Percentiles rank a stretch among this genome's conserved stretches.
phyloP scores from a whole-genome alignment of 2,113 vertebrate species.

The Dermatemys mawii region DNA sequence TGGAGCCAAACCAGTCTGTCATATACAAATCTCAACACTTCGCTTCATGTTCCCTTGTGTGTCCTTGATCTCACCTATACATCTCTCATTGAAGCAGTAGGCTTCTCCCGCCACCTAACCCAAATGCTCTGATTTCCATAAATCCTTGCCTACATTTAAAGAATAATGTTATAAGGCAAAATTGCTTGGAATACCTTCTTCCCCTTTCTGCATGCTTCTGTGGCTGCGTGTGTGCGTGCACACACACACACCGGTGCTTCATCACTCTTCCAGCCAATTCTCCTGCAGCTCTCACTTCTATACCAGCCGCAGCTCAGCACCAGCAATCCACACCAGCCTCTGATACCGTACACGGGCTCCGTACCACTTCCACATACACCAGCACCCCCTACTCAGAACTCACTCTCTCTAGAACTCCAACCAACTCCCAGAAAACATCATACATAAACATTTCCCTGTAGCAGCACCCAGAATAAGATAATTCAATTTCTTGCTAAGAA shows the following conservation, averaged over 20 bases:
- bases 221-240: too few species aligned
- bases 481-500: neutral
- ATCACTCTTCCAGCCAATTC: too few species aligned
- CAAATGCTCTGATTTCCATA: neutral
- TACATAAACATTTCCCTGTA: neutral
- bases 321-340: too few species aligned
- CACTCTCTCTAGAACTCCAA: neutral
- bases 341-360: neutral
- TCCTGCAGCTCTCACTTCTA: too few species aligned
- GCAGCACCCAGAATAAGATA: neutral
- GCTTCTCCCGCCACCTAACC: neutral
- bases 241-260: too few species aligned
- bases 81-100: neutral
- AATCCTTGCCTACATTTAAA: neutral
- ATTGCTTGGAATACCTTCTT: neutral
- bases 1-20: too few species aligned
- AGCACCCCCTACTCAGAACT: neutral
- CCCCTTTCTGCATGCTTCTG: too few species aligned
- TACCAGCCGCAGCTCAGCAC: too few species aligned
- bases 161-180: neutral
- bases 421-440: neutral
- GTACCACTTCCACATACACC: neutral
- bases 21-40: neutral
- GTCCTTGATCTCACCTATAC: neutral
- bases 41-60: neutral